Base-by-base conservation (phyloP, 1,140 invertebrate species). In the Bursaphelenchus mucronatus region DNA sequence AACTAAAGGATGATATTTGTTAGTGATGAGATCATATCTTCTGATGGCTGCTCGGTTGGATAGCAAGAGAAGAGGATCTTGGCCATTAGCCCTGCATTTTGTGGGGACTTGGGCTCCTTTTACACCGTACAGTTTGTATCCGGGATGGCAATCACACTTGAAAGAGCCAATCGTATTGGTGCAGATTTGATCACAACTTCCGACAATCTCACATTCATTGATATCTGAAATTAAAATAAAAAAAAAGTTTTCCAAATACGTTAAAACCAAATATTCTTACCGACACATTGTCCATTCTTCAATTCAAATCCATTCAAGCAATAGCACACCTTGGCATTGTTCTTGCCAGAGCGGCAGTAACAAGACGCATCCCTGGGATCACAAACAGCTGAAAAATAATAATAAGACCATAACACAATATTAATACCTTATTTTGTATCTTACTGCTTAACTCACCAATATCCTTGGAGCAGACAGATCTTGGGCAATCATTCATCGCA, bases 151-250 rank as follows among this genome's bases (percentile, higher is more conserved):
- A 73, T 89, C 88, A 81, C 95, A 98, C 82, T 95, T 94, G 83
- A 89, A 96, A 4, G 87, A 86, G 0, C 92, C 94, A 64, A 90
- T 89, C 71, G 89, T 88, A 82, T 97, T 97, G 53, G 87, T 86
- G 81, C 94, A 97, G 53, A 87, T 86, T 81, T 97, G 93, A 0
- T 94, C 96, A 81, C 94, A 98, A 1, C 87, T 86, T 0, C 92
- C 93, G 0, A 89, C 87, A 10, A 67, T 69, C 54, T 89, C 87
- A 52, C 94, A 98, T 83, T 97, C 94, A 82, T 97, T 86, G 47
- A 97, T 87, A 82, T 97, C 94, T 91, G 80, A 30, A 75, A 62
- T 15, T 40, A n/a, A 53, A 30, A 30, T 10, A 45, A 45, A 4
- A 21, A 15, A n/a, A 40, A 61, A 44, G 43, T 15, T 47, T 19